Percentiles rank a stretch among this genome's conserved stretches.
These are phyloP conservation scores for Pholis gunnellus DNA, from an alignment of 2,113 vertebrate species.

Conservation along the genomic window DNA sequence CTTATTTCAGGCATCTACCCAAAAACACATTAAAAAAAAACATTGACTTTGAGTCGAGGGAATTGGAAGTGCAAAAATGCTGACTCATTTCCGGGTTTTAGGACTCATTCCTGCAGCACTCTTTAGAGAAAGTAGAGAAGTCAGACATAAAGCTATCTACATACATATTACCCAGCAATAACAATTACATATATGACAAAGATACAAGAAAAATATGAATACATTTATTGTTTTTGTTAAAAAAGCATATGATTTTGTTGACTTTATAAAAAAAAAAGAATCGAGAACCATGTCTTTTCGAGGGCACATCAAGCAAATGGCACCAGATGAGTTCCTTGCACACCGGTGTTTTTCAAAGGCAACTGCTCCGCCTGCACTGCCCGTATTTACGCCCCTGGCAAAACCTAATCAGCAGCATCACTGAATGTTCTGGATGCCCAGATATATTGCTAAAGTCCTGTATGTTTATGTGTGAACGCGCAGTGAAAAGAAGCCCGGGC, in stretches of 20 bases:
- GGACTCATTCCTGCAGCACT: background rate
- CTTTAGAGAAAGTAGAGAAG: background rate
- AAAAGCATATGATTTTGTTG: background rate
- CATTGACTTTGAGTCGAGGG: too few species aligned
- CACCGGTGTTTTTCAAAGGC: background rate
- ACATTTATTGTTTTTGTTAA: background rate
- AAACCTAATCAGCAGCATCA: background rate
- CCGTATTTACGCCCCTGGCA: background rate
- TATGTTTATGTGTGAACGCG: conserved; percentile 11
- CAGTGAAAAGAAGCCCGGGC: conserved; percentile 55
- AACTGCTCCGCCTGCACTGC: too few species aligned
- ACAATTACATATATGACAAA: background rate
- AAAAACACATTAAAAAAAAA: background rate
- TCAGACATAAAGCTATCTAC: background rate
- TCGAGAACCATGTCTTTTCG: background rate
- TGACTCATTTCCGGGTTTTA: background rate
- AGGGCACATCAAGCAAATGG: background rate
- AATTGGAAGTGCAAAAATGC: too few species aligned
- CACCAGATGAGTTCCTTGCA: background rate
- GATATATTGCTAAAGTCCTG: background rate
- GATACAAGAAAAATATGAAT: background rate
- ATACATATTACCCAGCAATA: background rate
- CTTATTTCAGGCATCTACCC: background rate
- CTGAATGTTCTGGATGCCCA: background rate
- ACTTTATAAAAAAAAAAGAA: background rate